These are phyloP conservation scores for Alca torda DNA, from an alignment of 2,797 vertebrate species.

Conservation along the genomic window DNA sequence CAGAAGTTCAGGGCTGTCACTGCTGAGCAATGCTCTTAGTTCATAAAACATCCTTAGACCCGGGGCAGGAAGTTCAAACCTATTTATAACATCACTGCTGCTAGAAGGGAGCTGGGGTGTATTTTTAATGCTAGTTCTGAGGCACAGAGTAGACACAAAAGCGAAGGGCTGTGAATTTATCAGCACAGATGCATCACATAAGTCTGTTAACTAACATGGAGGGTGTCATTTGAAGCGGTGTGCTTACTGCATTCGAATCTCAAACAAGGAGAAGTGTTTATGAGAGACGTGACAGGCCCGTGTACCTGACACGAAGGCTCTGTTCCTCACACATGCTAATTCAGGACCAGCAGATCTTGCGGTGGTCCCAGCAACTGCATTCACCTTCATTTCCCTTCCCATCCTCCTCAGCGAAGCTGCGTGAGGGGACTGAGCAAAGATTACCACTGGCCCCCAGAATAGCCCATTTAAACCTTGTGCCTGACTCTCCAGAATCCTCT, in stretches of 20 bases:
- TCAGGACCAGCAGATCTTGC: background rate
- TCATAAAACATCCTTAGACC: background rate
- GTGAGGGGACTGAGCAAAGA: background rate
- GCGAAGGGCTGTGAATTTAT: background rate
- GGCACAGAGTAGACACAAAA: background rate
- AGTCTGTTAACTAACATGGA: background rate
- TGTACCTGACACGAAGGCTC: rapidly evolving
- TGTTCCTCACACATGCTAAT: background rate
- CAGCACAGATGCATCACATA: background rate
- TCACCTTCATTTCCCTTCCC: background rate
- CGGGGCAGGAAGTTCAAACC: background rate
- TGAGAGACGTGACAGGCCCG: background rate
- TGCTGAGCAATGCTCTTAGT: background rate
- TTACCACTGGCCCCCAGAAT: rapidly evolving
- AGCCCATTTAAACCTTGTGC: background rate
- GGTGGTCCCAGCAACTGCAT: background rate
- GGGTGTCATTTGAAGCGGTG: background rate
- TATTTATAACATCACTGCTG: background rate
- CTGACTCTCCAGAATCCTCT: background rate
- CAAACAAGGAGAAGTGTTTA: background rate
- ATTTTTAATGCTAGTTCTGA: background rate
- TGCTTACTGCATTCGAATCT: background rate
- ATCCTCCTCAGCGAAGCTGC: background rate
- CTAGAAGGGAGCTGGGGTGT: background rate
- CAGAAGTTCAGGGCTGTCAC: background rate